These are phyloP conservation scores for Ceratina australensis DNA, from an alignment of 1,140 invertebrate genomes.

Conservation along the genomic window DNA sequence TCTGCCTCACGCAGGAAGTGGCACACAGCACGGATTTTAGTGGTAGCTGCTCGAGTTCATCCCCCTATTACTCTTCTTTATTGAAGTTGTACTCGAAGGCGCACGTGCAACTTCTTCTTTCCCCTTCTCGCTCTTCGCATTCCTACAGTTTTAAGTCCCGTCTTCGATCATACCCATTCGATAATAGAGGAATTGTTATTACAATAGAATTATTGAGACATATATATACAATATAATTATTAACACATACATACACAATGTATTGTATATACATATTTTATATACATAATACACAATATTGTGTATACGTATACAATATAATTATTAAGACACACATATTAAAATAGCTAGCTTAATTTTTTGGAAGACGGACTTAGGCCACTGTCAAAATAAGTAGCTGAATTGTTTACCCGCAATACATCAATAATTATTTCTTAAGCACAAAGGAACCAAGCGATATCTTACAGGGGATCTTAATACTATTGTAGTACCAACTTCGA, in stretches of 20 bases:
- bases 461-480: background rate
- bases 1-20: constrained; percentile 65
- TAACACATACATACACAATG: too few species aligned
- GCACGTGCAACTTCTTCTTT: constrained; percentile 41
- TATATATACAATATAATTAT: too few species aligned
- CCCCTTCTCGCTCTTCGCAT: constrained; percentile 39
- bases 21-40: constrained; percentile 63
- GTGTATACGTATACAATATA: too few species aligned
- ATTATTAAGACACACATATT: too few species aligned
- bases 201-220: too few species aligned
- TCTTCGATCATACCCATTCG: too few species aligned
- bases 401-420: background rate
- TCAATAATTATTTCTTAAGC: background rate
- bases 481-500: constrained; percentile 4
- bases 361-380: too few species aligned
- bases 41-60: constrained; percentile 51
- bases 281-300: too few species aligned
- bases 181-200: too few species aligned
- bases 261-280: too few species aligned
- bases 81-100: constrained; percentile 14
- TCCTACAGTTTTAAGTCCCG: background rate
- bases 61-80: constrained; percentile 14
- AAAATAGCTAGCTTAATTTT: too few species aligned
- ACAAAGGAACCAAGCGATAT: background rate
- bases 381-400: too few species aligned